Base-by-base conservation (phyloP, 2,113 vertebrate species). In the Silurus meridionalis region DNA sequence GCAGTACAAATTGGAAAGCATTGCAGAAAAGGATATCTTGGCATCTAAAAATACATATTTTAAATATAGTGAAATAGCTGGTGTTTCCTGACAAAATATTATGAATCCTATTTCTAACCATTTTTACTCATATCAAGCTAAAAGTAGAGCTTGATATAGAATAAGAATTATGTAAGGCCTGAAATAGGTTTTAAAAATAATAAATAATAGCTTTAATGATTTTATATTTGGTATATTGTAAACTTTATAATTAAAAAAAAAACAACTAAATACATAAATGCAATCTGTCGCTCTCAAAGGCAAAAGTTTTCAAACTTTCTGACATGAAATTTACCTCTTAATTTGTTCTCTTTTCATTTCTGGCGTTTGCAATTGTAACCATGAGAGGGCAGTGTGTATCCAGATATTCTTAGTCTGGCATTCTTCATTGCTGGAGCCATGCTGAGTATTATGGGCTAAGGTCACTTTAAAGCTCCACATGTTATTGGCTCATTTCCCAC, bases 361-460 rank as follows among this genome's bases (percentile, higher is more conserved):
- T 78, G 74, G 6, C 66, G 37, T 19, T 52, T 61, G 50, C 71
- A 61, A 58, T 77, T 84, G 46, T 53, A 64, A 37, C 71, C 83
- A 84, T 50, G 2, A 53, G 83, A 63, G 83, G 83, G 83, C 83
- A 84, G 83, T 77, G 72, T 84, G 58, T 64, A 63, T 77, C 10
- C 37, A 71, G 25, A 50, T 57, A 14, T 58, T 46, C 8, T 14
- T 71, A 46, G 25, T 55, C 66, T 83, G 15, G 3, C 7, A 5
- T 53, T 14, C 23, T 82, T 69, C 8, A 6, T 2, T 53, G n/a
- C 50, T 83, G 63, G 48, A 74, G 28, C 11, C 61, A n/a, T 61
- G 9, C 67, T 74, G 69, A 28, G 23, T n/a, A 75, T 61, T 60
- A 60, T 57, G 64, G 57, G 61, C 57, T 83, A 57, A 71, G 82